Evolutionary conservation across 2,113 vertebrate genomes (phyloP), one percentile per base, ranked within the genome.

Genomic region (Struthio camelus): DNA sequence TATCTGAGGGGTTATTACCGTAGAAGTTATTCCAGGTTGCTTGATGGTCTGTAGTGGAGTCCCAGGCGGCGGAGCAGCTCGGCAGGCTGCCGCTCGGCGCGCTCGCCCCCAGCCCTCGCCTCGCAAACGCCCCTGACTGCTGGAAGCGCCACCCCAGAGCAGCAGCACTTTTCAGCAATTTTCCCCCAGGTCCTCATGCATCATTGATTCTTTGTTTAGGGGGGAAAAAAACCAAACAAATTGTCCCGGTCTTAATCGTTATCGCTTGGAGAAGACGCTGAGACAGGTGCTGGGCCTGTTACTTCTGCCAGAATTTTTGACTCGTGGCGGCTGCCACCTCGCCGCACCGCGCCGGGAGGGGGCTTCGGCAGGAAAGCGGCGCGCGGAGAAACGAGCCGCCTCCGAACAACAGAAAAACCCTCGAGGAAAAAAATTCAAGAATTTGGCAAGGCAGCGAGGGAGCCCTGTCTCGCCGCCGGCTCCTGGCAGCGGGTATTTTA

Each of bases 1-100:
- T 80, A 86, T 98, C 98, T 98, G 98, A 98, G 98, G 97, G 98
- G 98, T 98, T 98, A 98, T 98, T 98, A 98, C 98, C 97, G 97
- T 92, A 84, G 94, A 96, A 98, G 98, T 98, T 98, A 98, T 98
- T 98, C 98, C 98, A 97, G 98, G 98, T 98, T 98, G 98, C 98
- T 98, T 98, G 98, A 98, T 98, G 98, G 98, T 95, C 97, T 96
- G 97, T 93, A 98, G 97, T 97, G 97, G 98, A 97, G 96, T 97
- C 96, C 95, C 96, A 95, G 97, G 96, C 97, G 98, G 97, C 98
- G 98, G 96, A 97, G 93, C 94, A 96, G 97, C 89, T 66, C 94
- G 46, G 66, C 91, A 54, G 96, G 96, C 93, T 81, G 98, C 97
- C 97, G 97, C 82, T 97, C 96, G 38, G 85, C 75, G 96, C 97